These are phyloP conservation scores for Panthera leo DNA, from an alignment of 2,113 vertebrate species.

Conservation along the genomic window DNA sequence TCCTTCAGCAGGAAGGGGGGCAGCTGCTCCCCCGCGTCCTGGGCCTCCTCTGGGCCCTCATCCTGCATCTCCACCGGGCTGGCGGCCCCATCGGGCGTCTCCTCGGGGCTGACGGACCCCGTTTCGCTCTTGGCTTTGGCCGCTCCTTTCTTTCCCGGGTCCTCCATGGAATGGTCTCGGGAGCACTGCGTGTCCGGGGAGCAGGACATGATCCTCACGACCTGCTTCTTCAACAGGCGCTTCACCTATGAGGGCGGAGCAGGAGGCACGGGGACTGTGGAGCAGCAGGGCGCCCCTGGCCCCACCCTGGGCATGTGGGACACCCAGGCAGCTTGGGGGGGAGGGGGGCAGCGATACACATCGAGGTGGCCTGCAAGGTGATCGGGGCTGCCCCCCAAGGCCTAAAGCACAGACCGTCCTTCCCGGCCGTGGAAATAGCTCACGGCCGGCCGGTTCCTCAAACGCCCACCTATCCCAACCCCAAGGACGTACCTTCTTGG, in stretches of 20 bases:
- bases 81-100: background rate
- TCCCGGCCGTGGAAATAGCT: constrained; percentile 50
- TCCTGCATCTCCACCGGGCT: constrained; percentile 81
- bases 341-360: background rate
- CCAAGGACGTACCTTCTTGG: constrained; percentile 90
- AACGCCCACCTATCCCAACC: background rate
- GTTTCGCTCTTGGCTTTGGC: constrained; percentile 71
- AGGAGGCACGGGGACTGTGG: background rate
- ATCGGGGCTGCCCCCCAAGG: constrained; percentile 16
- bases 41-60: constrained; percentile 75
- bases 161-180: constrained; percentile 77
- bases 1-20: constrained; percentile 85
- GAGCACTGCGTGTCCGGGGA: constrained; percentile 86
- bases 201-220: constrained; percentile 91
- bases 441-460: constrained; percentile 51
- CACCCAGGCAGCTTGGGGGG: background rate
- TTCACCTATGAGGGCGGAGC: constrained; percentile 85
- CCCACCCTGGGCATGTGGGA: background rate
- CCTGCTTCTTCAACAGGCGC: constrained; percentile 94
- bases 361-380: constrained; percentile 45
- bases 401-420: constrained; percentile 37
- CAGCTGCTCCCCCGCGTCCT: constrained; percentile 60
- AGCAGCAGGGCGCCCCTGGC: background rate
- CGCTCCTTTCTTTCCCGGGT: constrained; percentile 79
- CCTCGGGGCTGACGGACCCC: constrained; percentile 66